phyloP scores from a whole-genome alignment of 2,113 vertebrate genomes.

The Accipiter virgatus region DNA sequence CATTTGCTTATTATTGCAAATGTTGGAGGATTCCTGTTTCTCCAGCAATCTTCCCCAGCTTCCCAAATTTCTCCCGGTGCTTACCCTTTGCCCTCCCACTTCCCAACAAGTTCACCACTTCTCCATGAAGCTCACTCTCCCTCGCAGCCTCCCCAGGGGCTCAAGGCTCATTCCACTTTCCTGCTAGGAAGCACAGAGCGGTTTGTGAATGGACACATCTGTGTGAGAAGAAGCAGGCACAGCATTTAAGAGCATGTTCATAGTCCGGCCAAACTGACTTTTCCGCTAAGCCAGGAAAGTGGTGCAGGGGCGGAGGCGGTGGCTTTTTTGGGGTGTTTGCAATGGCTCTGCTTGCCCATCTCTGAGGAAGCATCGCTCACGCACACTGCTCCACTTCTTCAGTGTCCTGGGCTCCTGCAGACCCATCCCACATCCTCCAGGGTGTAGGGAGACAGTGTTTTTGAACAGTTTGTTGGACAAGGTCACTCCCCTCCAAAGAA shows the following conservation, averaged over 20 bases:
- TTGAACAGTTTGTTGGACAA: neutral
- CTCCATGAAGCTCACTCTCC: neutral
- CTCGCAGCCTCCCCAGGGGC: too few species aligned
- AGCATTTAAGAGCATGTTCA: too few species aligned
- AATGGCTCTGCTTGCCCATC: rapidly evolving
- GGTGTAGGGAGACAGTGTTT: neutral
- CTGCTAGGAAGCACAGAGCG: too few species aligned
- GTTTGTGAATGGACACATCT: too few species aligned
- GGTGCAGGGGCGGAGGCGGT: neutral
- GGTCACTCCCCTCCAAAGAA: neutral
- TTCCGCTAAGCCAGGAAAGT: too few species aligned
- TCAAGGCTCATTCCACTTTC: too few species aligned
- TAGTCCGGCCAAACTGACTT: too few species aligned
- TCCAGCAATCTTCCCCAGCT: neutral
- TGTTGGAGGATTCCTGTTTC: neutral
- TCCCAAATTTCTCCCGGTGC: neutral
- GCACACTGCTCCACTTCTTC: neutral
- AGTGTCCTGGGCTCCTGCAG: neutral
- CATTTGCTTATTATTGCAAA: neutral
- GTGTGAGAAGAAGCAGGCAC: too few species aligned
- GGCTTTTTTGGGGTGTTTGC: neutral
- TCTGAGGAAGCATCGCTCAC: neutral
- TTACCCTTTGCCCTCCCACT: neutral
- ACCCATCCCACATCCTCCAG: neutral
- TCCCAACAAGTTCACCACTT: neutral